Percentiles rank a stretch among this genome's conserved stretches.
Evolutionary conservation across 2,113 vertebrate genomes (phyloP).

Genomic region (Leucopsar rothschildi): DNA sequence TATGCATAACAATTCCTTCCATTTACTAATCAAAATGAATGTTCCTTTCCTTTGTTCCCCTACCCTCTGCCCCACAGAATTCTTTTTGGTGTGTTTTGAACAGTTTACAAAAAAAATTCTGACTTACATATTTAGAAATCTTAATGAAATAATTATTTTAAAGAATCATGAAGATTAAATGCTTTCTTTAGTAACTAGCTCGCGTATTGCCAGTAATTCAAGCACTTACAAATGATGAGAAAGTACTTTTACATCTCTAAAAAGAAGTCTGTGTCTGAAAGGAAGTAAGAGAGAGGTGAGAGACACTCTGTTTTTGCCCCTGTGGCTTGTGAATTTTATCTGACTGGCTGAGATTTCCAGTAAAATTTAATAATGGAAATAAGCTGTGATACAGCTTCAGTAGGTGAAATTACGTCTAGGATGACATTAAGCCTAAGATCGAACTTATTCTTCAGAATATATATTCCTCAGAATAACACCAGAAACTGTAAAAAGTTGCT

Average conservation of each 20-base stretch:
- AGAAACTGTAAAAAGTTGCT: neutral
- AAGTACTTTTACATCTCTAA: neutral
- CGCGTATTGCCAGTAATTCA: neutral
- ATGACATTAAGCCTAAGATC: neutral
- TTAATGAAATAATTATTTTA: neutral
- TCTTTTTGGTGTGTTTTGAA: neutral
- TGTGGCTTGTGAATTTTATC: neutral
- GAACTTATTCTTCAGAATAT: neutral
- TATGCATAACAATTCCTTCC: neutral
- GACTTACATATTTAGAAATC: neutral
- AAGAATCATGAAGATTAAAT: neutral
- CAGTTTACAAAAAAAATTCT: neutral
- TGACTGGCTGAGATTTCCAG: neutral
- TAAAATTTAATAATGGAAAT: neutral
- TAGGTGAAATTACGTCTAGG: neutral
- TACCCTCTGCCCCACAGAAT: neutral
- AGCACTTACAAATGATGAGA: neutral
- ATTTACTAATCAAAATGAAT: neutral
- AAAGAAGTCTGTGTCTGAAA: neutral
- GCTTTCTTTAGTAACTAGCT: neutral
- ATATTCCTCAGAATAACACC: neutral
- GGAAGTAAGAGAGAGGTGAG: neutral
- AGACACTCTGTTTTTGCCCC: neutral
- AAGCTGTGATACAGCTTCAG: neutral
- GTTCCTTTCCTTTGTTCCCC: neutral